These are phyloP conservation scores for Candidula unifasciata DNA, from an alignment of 2,888 invertebrate genomes.

Conservation along the genomic window DNA sequence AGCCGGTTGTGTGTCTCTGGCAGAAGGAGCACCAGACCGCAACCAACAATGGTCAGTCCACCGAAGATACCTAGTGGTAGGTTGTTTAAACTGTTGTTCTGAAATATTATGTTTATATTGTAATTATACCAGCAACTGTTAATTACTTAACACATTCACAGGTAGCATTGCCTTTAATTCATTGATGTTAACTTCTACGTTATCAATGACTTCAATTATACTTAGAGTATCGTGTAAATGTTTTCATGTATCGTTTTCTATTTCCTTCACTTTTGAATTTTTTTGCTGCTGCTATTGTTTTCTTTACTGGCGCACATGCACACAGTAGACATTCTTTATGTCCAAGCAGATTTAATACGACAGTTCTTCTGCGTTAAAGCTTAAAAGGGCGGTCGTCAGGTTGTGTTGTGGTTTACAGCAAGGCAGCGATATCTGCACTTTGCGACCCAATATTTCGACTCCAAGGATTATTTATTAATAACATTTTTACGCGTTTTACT, in stretches of 20 bases:
- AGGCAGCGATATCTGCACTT: no score
- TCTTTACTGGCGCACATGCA: not conserved
- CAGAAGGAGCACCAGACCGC: conserved; percentile 61
- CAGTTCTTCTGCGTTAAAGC: no score
- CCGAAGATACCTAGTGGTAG: conserved; percentile 67
- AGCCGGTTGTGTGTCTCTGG: conserved; percentile 68
- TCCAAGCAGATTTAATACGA: no score
- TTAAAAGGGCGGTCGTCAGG: no score
- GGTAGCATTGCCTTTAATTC: not conserved
- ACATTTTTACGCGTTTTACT: no score
- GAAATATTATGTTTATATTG: conserved; percentile 20
- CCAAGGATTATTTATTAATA: no score
- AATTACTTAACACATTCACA: not conserved
- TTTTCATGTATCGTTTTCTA: not conserved
- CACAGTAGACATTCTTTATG: no score
- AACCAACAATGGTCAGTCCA: conserved; percentile 63
- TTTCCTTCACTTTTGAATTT: not conserved
- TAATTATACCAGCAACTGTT: not conserved
- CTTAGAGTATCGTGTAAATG: not conserved
- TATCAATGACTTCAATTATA: not conserved
- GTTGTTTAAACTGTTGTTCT: conserved; percentile 61
- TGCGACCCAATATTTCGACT: no score
- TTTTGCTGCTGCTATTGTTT: not conserved
- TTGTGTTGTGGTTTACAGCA: no score
- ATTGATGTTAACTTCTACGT: not conserved